Base-by-base conservation (phyloP, 2,113 vertebrate species). In the Petroica traversi region DNA sequence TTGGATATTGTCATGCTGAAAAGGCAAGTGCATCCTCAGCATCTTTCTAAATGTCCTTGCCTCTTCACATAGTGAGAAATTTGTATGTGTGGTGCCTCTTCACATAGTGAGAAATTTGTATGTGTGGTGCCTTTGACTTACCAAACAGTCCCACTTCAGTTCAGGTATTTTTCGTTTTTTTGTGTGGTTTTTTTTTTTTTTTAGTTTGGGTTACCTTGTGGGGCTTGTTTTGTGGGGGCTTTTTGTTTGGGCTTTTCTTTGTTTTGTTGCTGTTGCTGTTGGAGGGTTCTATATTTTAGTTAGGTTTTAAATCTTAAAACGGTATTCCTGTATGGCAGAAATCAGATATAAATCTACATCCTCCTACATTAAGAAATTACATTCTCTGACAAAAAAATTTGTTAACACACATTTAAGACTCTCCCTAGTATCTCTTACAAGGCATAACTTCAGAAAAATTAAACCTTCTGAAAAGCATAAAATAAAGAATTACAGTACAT, bases 401-500 rank as follows among this genome's bases (percentile, higher is more conserved):
- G 25, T 45, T 91, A 92, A 86, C 28, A 43, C 5, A 84, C 8
- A 84, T 74, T 91, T 84, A 84, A 86, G 36, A 43, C 34, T 75
- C 25, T 86, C 19, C 41, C 16, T 67, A 46, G 33, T 59, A 73
- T 76, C n/a, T 83, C 55, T 90, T 88, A 90, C 3, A n/a, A 4
- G 79, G 31, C 52, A 77, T 36, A 79, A 78, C 45, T 86, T 92
- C 62, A 84, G 40, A 86, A 88, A 96, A 91, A 84, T 61, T 84
- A 86, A 93, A 75, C 59, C 45, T 74, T 61, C 79, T 61, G 52
- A 93, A 89, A 88, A 92, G 83, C 48, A 91, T 52, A 91, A 93
- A 86, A 91, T 81, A 91, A 91, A 93, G 80, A 78, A 84, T 68
- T 92, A 84, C n/a, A 87, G 52, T 66, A 92, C 51, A 48, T 94